Conservation (phyloP, 2,113 vertebrate genomes). For the Chiloscyllium plagiosum region DNA sequence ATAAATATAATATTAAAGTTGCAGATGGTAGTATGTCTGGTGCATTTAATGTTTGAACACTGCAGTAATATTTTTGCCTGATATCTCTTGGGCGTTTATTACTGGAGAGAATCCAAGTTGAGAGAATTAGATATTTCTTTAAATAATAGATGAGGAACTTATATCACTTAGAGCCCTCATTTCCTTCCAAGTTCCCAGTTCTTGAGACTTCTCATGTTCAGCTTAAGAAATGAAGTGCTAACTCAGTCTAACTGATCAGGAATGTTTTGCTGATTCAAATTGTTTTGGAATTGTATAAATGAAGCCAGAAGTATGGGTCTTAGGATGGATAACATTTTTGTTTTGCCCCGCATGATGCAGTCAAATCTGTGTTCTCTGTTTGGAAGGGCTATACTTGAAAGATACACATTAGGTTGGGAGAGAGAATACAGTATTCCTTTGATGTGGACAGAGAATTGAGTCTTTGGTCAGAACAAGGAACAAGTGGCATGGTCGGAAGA, state of each 20-base stretch:
- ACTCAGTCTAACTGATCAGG: neutral
- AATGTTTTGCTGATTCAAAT: neutral
- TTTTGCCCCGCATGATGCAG: neutral
- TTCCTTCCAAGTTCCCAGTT: neutral
- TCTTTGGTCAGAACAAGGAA: neutral
- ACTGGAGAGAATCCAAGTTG: neutral
- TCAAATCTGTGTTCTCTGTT: neutral
- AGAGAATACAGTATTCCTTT: neutral
- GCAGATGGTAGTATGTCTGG: neutral
- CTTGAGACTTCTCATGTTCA: neutral
- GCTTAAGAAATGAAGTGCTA: neutral
- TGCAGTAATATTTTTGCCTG: neutral
- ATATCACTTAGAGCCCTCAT: neutral
- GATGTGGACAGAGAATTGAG: neutral
- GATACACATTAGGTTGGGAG: neutral
- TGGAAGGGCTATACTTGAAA: neutral
- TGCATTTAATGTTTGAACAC: neutral
- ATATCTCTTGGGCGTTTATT: neutral
- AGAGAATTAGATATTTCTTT: neutral
- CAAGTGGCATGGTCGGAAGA: neutral
- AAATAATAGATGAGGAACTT: neutral
- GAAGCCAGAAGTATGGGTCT: neutral
- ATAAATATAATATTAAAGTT: neutral
- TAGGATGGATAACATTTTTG: neutral
- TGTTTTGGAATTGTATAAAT: neutral